Conservation (phyloP, 2,888 invertebrate species). For the Tenthredo amoena region DNA sequence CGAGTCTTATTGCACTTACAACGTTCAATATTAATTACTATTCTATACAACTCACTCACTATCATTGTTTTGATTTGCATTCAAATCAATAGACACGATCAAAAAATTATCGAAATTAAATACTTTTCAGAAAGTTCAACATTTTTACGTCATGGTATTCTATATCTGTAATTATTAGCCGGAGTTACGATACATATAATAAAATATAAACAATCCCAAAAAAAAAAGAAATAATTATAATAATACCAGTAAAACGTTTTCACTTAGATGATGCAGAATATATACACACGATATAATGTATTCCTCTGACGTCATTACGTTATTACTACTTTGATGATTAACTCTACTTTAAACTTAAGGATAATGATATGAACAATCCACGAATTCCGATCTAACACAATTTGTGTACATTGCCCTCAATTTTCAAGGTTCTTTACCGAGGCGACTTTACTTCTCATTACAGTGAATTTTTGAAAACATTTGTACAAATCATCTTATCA, state of each 20-base stretch:
- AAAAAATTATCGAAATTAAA: constrained; percentile 35
- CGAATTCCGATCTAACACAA: background rate
- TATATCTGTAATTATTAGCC: background rate
- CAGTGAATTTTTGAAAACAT: background rate
- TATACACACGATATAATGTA: constrained; percentile 6
- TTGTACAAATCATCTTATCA: background rate
- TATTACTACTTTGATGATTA: constrained; percentile 16
- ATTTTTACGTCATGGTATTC: constrained; percentile 2
- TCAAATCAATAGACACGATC: constrained; percentile 53
- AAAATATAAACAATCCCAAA: background rate
- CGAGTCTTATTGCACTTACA: constrained; percentile 74
- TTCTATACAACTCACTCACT: constrained; percentile 55
- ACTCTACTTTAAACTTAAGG: background rate
- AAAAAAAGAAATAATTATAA: background rate
- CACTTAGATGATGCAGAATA: constrained; percentile 13
- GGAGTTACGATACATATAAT: background rate
- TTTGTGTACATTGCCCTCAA: background rate
- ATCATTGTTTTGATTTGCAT: constrained; percentile 57
- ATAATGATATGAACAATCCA: constrained; percentile 48
- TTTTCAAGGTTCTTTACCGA: background rate
- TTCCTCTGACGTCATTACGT: constrained; percentile 15
- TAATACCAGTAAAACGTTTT: constrained; percentile 13
- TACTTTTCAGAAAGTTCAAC: constrained; percentile 30
- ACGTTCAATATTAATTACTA: constrained; percentile 64
- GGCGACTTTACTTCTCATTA: background rate